Evolutionary conservation across 2,797 vertebrate genomes (phyloP), one percentile per base, ranked within the genome.

Genomic region (Argyrosomus regius): DNA sequence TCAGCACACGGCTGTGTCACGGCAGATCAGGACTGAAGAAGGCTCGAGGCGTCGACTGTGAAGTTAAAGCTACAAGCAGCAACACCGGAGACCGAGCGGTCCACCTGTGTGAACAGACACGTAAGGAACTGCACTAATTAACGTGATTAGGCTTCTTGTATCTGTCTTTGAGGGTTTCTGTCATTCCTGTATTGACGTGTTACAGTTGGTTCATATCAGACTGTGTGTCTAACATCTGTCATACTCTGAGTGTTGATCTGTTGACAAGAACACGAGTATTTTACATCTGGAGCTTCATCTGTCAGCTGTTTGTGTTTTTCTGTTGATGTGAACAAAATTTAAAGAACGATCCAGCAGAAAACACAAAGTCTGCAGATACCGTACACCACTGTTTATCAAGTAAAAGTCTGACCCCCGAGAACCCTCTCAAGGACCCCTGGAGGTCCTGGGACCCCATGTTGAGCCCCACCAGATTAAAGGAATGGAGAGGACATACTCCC

Each of bases 401-500:
- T 48, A 12, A 17, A 59, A 72, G 48, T 63, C 45, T 28, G 8
- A 48, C 57, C 46, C 53, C 52, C 46, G 3, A 12, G 5, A 53
- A 50, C 12, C 45, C 11, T 14, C 39, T 64, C 75, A 76, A 73
- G 77, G 77, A 72, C 60, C 82, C 43, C 80, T 79, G 67, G 70
- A 77, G 66, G 81, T 84, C 81, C 79, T 49, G 6, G 63, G 68
- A 53, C 65, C 75, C 72, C 60, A 24, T 16, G 13, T 48, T 72
- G 78, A 52, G 71, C 66, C 28, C 20, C 54, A 10, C 3, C 14
- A 49, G 46, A 75, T 48, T 59, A 65, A 71, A 67, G 78, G 39
- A 72, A 60, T 28, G 59, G 26, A 39, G 78, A 88, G 69, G 81
- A 87, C 75, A 46, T n/a, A 46, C 41, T 73, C 64, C 73, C 70